Base-by-base conservation (phyloP, 2,888 invertebrate genomes). In the Cerceris ruficornis region DNA sequence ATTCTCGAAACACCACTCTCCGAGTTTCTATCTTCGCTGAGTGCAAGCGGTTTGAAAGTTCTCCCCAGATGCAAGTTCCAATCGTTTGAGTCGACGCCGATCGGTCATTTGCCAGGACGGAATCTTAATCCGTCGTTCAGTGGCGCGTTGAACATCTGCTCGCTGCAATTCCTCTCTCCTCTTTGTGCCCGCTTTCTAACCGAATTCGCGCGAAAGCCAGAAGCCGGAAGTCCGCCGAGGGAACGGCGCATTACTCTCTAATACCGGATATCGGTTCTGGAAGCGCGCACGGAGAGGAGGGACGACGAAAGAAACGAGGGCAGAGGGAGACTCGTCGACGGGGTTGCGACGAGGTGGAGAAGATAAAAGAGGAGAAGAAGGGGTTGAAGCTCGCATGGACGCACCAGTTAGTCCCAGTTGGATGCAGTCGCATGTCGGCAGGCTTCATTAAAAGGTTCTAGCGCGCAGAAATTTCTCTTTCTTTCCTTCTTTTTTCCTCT, bases 331-430 rank as follows among this genome's bases (percentile, higher is more conserved):
- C 9, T 8, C 11, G 46, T 46, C 46, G 46, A 11, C 8, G 46
- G 1, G 11, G 9, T 8, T 8, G 46, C 9, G 2, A 11, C 13
- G n/a, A n/a, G 50, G 11, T 11, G 58, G 15, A 39, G 42, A 66
- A 59, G 39, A 66, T 50, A 50, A 46, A 17, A 46, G 59, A 43
- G 4, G 49, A 43, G 52, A 61, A 55, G 59, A 52, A 64, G 28
- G 73, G 46, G 13, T 43, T 41, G 14, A 49, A 61, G 1, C 69
- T 65, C 69, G 77, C 77, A 57, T 67, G 72, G 62, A 69, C 67
- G 77, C 74, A 74, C 57, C 62, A 17, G 72, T 81, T 73, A 68
- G 64, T 72, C 69, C 76, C 76, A 58, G 76, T 76, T 70, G 68
- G 68, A 81, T 43, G 81, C 77, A 70, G 43, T 49, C 67, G 71